Conservation (phyloP, 2,888 invertebrate species). For the Leptogaster cylindrica region DNA sequence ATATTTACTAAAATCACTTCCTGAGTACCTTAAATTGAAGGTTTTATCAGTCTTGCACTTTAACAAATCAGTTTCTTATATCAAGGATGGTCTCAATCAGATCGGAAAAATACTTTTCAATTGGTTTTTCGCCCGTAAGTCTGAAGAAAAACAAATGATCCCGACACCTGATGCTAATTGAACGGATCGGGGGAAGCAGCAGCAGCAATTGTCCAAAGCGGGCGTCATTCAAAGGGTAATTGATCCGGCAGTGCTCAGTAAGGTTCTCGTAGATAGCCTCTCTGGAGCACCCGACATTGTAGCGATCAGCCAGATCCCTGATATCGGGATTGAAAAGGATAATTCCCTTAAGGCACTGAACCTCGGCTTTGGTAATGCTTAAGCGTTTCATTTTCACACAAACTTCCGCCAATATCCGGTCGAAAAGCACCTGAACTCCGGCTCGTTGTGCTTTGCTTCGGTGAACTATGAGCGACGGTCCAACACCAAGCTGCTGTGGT, state of each 20-base stretch:
- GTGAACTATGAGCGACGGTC: slow-evolving; percentile 79
- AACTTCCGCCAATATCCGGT: slow-evolving; percentile 89
- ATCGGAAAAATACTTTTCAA: slow-evolving; percentile 84
- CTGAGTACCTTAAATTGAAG: no score
- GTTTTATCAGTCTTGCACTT: no score
- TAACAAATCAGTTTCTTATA: no score
- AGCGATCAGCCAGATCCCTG: slow-evolving; percentile 82
- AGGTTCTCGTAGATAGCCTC: slow-evolving; percentile 93
- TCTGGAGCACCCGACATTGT: slow-evolving; percentile 83
- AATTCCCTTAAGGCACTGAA: slow-evolving; percentile 92
- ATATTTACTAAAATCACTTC: no score
- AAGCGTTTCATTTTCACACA: slow-evolving; percentile 95
- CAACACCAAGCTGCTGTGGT: slow-evolving; percentile 70
- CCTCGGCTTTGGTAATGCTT: slow-evolving; percentile 92
- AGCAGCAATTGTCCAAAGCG: slow-evolving; percentile 93
- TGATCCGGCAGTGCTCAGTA: slow-evolving; percentile 90
- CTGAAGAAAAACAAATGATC: slow-evolving; percentile 95
- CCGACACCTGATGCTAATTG: slow-evolving; percentile 91
- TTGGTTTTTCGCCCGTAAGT: slow-evolving; percentile 83
- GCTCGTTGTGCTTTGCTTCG: slow-evolving; percentile 86
- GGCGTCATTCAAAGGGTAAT: slow-evolving; percentile 89
- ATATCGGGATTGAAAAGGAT: slow-evolving; percentile 96
- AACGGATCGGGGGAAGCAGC: slow-evolving; percentile 85
- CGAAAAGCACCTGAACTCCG: slow-evolving; percentile 90
- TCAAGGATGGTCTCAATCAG: slow-evolving; percentile 76